phyloP scores from a whole-genome alignment of 2,113 vertebrate genomes.

The Rissa tridactyla region DNA sequence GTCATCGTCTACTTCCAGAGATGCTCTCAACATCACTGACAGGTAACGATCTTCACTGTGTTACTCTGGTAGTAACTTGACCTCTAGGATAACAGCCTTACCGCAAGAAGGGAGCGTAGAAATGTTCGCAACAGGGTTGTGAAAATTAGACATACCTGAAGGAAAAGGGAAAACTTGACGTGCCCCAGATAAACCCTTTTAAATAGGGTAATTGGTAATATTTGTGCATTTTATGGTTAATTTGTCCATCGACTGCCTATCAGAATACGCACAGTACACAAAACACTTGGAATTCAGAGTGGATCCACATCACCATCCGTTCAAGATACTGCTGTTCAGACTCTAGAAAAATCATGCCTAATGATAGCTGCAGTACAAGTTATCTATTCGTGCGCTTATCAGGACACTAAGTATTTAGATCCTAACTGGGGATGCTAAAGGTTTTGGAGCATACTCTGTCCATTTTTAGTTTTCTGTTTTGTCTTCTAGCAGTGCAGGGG shows the following conservation, averaged over 20 bases:
- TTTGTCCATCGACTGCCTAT: not conserved
- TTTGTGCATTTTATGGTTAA: not conserved
- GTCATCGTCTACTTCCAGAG: constrained; percentile 84
- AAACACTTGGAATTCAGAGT: not conserved
- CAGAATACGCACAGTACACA: not conserved
- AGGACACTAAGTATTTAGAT: not conserved
- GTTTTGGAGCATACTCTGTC: not conserved
- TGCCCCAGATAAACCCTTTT: not conserved
- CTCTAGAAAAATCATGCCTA: not conserved
- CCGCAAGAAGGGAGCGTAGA: not conserved
- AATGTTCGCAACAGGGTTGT: not conserved
- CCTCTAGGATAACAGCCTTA: not conserved
- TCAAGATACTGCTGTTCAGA: not conserved
- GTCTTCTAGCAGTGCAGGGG: not conserved
- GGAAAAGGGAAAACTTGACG: not conserved
- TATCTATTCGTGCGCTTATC: no score
- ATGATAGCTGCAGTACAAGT: not conserved
- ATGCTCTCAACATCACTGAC: constrained; percentile 72
- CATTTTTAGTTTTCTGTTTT: not conserved
- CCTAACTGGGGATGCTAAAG: not conserved
- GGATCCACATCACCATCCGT: not conserved
- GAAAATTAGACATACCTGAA: not conserved
- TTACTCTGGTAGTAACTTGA: not conserved
- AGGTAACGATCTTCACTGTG: constrained; percentile 69
- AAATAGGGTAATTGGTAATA: not conserved